These are phyloP conservation scores for Pithys albifrons DNA, from an alignment of 2,113 vertebrate genomes.

Conservation along the genomic window DNA sequence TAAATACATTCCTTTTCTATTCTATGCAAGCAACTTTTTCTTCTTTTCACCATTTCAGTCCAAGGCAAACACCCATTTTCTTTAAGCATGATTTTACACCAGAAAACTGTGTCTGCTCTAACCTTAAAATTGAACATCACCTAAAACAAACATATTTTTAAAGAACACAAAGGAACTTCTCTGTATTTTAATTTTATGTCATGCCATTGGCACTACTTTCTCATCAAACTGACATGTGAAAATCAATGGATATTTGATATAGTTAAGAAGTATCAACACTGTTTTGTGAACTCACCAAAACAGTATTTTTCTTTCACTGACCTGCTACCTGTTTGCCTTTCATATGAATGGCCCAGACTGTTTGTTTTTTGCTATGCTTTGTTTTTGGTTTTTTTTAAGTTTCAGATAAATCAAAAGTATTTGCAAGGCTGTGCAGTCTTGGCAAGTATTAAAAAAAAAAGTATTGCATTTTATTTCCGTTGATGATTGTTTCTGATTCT, in stretches of 20 bases:
- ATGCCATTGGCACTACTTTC: not conserved
- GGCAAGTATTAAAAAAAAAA: not conserved
- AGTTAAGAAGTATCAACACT: not conserved
- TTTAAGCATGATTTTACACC: rapidly evolving
- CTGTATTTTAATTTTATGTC: not conserved
- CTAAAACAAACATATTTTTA: not conserved
- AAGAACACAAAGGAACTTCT: not conserved
- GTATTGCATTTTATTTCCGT: not conserved
- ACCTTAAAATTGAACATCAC: not conserved
- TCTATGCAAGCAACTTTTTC: not conserved
- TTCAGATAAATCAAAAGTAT: not conserved
- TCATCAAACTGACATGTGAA: not conserved
- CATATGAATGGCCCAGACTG: not conserved
- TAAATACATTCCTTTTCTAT: not conserved
- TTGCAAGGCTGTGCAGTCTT: not conserved
- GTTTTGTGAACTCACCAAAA: not conserved
- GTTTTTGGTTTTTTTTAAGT: not conserved
- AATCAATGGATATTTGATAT: not conserved
- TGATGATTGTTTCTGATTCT: not conserved
- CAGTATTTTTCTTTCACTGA: not conserved
- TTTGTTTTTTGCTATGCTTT: not conserved
- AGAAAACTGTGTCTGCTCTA: not conserved
- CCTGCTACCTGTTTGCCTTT: not conserved
- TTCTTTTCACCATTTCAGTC: not conserved
- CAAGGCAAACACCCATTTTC: not conserved